These are phyloP conservation scores for Vulpes vulpes DNA, from an alignment of 2,113 vertebrate species.

Conservation along the genomic window DNA sequence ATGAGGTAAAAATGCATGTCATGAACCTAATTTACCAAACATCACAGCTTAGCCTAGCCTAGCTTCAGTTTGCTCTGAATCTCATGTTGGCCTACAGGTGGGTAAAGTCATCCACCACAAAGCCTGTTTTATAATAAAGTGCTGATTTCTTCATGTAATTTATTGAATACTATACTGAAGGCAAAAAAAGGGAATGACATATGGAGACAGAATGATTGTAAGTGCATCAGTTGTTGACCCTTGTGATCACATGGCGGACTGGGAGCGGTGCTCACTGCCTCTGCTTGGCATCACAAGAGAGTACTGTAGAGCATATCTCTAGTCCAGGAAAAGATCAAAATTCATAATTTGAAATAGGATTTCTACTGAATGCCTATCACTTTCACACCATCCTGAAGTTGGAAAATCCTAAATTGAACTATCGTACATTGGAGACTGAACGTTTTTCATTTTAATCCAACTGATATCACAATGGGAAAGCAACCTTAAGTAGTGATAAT, in stretches of 20 bases:
- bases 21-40: not conserved
- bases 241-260: not conserved
- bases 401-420: not conserved
- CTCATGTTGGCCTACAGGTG: not conserved
- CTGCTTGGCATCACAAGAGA: not conserved
- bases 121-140: not conserved
- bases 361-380: not conserved
- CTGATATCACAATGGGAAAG: not conserved
- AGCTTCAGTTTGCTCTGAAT: not conserved
- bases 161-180: not conserved
- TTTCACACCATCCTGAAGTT: not conserved
- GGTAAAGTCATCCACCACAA: not conserved
- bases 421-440: not conserved
- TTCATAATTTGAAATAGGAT: not conserved
- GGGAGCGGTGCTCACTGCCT: not conserved
- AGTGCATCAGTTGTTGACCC: not conserved
- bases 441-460: not conserved
- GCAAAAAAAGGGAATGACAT: not conserved
- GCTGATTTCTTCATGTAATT: not conserved
- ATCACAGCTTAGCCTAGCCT: not conserved
- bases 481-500: not conserved
- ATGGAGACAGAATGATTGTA: not conserved
- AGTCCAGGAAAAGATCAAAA: not conserved
- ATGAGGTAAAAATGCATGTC: not conserved
- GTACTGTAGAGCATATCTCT: too few species aligned